Evolutionary conservation across 92 coral and sea anemone genomes (phyloP), one percentile per base, ranked within the genome.

Genomic region (Phenganax marumi): DNA sequence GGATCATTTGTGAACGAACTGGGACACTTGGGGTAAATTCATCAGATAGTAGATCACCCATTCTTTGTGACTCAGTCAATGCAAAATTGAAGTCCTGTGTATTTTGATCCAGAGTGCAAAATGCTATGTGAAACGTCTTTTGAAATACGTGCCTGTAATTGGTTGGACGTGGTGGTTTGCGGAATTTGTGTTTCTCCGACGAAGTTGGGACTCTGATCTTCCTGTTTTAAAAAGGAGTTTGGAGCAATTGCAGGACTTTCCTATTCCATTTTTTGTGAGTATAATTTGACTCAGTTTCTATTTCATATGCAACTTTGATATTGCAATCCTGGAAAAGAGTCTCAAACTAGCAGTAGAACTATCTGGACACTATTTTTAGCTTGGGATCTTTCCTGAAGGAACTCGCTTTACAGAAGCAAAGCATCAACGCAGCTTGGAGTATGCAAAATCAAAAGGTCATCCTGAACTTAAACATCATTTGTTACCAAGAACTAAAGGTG

Each of bases 371-470:
- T 71, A 10, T n/a, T 25, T 25, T 63, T 76, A 95, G 98, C 90
- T 95, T 73, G 97, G 89, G 17, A 89, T 95, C 43, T 95, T 95
- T 86, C 90, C 97, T 21, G 98, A 95, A 81, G 98, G 98, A 23
- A 95, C 98, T 53, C 89, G 98, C n/a, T 86, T 95, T 5, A 95
- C 98, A 0, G 86, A 95, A 60, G 97, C 90, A 0, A 95, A 95
- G 77, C 83, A 84, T 50, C 85, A 87, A 70, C 90, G 91, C 60
- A 95, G 98, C 81, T 48, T 81, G 49, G 97, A 95, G 61, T 91
- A 85, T 86, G 93, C 98, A n/a, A 85, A 85, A 53, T 75, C 89
- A 53, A 76, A 83, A 73, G 96, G 96, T 18, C 66, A 90, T 8
- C 97, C 97, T 19, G 90, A 90, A 68, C 69, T 92, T 24, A 84